These are phyloP conservation scores for Zele albiditarsus DNA, from an alignment of 2,888 invertebrate species.

Conservation along the genomic window DNA sequence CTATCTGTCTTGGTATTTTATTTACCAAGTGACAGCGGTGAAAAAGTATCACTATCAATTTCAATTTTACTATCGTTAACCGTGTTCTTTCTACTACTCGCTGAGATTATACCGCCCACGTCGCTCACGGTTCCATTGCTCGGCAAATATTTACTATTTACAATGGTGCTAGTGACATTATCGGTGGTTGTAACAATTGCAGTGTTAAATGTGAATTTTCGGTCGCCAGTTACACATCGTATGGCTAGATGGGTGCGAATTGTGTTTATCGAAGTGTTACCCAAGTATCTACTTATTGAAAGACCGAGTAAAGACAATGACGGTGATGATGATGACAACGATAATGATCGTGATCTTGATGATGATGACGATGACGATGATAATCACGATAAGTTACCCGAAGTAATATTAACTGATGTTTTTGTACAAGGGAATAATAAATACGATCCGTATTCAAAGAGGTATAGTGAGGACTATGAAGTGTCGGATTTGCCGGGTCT, in stretches of 20 bases:
- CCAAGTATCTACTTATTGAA: conserved; percentile 90
- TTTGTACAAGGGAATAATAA: conserved; percentile 82
- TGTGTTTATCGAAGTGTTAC: conserved; percentile 89
- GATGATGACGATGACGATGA: conserved; percentile 71
- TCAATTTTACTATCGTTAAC: conserved; percentile 94
- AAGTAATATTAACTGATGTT: conserved; percentile 85
- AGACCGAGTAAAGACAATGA: conserved; percentile 87
- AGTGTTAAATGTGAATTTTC: conserved; percentile 94
- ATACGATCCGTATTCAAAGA: conserved; percentile 77
- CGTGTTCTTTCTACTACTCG: conserved; percentile 93
- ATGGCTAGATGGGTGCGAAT: conserved; percentile 93
- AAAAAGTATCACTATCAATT: conserved; percentile 97
- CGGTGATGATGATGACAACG: conserved; percentile 76
- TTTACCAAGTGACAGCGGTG: conserved; percentile 97
- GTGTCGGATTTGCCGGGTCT: conserved; percentile 73
- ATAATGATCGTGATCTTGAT: conserved; percentile 53
- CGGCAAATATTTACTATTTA: conserved; percentile 94
- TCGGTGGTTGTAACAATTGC: conserved; percentile 95
- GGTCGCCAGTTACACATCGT: conserved; percentile 93
- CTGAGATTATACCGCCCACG: conserved; percentile 95
- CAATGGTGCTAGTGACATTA: conserved; percentile 94
- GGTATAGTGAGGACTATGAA: conserved; percentile 83
- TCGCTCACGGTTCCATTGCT: conserved; percentile 92
- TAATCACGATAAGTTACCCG: conserved; percentile 75
- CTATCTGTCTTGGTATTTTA: conserved; percentile 98